Evolutionary conservation across 2,113 vertebrate species (phyloP).

Genomic region (Melanotaenia duboulayi): DNA sequence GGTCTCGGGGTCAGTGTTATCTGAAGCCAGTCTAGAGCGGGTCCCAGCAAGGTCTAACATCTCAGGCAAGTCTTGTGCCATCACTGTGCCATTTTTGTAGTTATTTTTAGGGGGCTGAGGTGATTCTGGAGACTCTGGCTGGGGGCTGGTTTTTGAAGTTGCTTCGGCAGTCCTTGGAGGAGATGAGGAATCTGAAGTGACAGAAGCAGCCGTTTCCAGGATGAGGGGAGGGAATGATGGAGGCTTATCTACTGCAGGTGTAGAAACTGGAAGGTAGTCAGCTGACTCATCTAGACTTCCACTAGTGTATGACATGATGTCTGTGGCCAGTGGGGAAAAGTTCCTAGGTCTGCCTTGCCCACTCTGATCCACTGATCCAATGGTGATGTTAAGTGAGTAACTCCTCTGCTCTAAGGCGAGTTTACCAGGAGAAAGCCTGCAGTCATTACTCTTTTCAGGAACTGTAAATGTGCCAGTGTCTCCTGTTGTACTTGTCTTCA

Average conservation of each 20-base stretch:
- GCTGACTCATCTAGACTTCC: constrained; percentile 94
- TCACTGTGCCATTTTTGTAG: constrained; percentile 91
- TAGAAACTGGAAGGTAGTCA: constrained; percentile 93
- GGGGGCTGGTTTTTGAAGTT: constrained; percentile 73
- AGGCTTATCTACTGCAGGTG: constrained; percentile 89
- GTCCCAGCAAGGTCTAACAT: constrained; percentile 95
- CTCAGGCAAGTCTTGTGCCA: constrained; percentile 95
- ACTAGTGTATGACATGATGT: constrained; percentile 95
- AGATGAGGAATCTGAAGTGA: constrained; percentile 77
- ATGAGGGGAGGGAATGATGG: constrained; percentile 88
- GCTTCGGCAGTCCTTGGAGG: constrained; percentile 70
- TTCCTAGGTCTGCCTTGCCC: constrained; percentile 89
- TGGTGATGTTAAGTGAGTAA: constrained; percentile 96
- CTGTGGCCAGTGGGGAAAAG: constrained; percentile 94
- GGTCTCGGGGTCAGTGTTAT: constrained; percentile 88
- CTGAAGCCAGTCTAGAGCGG: constrained; percentile 90
- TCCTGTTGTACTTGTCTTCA: constrained; percentile 82
- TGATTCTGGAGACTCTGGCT: constrained; percentile 85
- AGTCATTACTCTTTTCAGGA: constrained; percentile 91
- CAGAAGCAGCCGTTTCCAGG: constrained; percentile 80
- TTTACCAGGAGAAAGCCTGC: constrained; percentile 91
- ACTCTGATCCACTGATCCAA: constrained; percentile 90
- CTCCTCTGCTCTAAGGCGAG: constrained; percentile 98
- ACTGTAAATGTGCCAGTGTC: constrained; percentile 82
- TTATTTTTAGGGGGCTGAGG: constrained; percentile 84